Evolutionary conservation across 2,113 vertebrate genomes (phyloP).

Genomic region (Psittacara wagleri): DNA sequence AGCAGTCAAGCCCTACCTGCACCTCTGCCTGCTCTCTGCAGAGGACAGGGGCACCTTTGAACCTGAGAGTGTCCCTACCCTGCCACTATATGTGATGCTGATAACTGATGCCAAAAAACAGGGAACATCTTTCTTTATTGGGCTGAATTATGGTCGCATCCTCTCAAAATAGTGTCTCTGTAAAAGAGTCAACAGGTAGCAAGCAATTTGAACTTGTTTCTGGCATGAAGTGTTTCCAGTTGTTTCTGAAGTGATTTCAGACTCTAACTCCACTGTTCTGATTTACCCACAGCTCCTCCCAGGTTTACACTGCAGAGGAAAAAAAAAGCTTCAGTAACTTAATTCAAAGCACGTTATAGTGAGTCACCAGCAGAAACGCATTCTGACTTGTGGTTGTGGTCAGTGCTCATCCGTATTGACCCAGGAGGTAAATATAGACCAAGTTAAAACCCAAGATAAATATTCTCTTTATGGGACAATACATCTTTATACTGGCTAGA

Average conservation of each 20-base stretch:
- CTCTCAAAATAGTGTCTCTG: background rate
- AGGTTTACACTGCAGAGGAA: background rate
- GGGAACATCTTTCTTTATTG: background rate
- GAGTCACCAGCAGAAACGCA: background rate
- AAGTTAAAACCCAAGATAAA: background rate
- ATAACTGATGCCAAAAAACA: background rate
- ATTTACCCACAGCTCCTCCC: background rate
- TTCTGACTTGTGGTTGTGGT: background rate
- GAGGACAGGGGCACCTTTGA: background rate
- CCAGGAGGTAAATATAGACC: conserved; percentile 15
- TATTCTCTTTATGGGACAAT: background rate
- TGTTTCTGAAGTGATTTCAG: background rate
- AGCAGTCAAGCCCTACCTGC: background rate
- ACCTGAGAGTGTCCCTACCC: background rate
- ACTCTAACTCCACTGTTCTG: background rate
- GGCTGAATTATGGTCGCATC: background rate
- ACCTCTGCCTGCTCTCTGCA: background rate
- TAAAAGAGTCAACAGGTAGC: background rate
- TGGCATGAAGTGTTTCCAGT: background rate
- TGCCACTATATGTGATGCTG: fast-evolving
- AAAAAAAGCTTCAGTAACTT: background rate
- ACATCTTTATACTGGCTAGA: background rate
- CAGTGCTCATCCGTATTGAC: conserved; percentile 3
- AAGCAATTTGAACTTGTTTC: background rate
- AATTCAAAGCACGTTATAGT: background rate